Conservation (phyloP, 2,113 vertebrate genomes). For the Chaetops frenatus region DNA sequence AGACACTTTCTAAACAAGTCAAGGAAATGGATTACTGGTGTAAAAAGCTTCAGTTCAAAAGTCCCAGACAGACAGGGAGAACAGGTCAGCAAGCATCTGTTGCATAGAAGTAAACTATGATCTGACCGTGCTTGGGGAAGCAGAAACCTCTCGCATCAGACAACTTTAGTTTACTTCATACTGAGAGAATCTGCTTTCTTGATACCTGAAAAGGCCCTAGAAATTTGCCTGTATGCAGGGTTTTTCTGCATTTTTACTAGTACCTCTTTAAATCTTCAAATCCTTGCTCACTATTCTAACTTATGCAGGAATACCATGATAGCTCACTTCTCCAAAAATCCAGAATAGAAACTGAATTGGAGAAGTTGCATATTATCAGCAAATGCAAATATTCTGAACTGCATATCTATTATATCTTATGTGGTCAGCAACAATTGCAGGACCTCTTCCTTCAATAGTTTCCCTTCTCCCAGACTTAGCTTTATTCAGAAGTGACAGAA, state of each 20-base stretch:
- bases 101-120: neutral
- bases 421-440: neutral
- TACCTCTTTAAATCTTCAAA: neutral
- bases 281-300: neutral
- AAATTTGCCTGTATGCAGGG: neutral
- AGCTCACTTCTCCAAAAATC: neutral
- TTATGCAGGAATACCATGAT: neutral
- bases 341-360: neutral
- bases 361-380: neutral
- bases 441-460: neutral
- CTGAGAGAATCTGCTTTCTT: neutral
- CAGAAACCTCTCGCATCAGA: neutral
- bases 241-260: neutral
- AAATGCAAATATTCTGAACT: neutral
- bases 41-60: neutral
- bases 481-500: neutral
- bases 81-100: neutral
- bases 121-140: neutral
- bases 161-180: neutral
- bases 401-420: accelerated
- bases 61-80: neutral
- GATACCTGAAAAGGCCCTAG: neutral
- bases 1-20: neutral
- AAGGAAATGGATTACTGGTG: neutral
- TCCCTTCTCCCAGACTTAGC: neutral